Evolutionary conservation across 2,797 vertebrate genomes (phyloP).

Genomic region (Pristis pectinata): DNA sequence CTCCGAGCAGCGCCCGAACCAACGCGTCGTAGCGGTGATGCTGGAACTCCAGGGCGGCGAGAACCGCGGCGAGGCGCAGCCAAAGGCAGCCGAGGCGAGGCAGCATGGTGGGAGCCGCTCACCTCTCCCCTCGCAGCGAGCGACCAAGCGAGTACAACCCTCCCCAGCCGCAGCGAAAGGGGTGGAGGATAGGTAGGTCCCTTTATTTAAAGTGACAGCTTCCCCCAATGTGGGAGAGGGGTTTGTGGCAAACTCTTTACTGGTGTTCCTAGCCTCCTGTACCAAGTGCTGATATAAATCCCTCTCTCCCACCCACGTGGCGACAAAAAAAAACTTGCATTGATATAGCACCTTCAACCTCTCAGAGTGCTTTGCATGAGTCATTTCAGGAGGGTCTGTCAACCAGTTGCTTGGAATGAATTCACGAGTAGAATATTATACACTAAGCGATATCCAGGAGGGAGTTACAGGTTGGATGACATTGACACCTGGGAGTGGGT

Average conservation of each 20-base stretch:
- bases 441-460: too few relatives aligned
- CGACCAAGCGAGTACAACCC: neutral
- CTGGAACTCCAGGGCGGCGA: neutral
- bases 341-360: neutral
- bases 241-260: neutral
- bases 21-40: slow-evolving; percentile 5
- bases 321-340: neutral
- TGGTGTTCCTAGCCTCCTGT: neutral
- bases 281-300: neutral
- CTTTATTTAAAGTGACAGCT: slow-evolving; percentile 12
- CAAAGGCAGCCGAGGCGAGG: neutral
- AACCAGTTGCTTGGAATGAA: neutral
- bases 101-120: neutral
- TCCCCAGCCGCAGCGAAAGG: neutral
- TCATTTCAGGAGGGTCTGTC: too few relatives aligned
- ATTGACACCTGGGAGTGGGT: neutral
- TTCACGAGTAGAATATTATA: too few relatives aligned
- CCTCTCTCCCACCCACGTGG: neutral
- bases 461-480: too few relatives aligned
- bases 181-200: neutral
- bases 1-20: neutral
- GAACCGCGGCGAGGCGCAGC: too few relatives aligned
- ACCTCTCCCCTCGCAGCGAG: too few relatives aligned
- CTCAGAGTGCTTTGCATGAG: neutral
- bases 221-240: neutral